Evolutionary conservation across 2,113 vertebrate genomes (phyloP), one percentile per base, ranked within the genome.

Genomic region (Dunckerocampus dactyliophorus): DNA sequence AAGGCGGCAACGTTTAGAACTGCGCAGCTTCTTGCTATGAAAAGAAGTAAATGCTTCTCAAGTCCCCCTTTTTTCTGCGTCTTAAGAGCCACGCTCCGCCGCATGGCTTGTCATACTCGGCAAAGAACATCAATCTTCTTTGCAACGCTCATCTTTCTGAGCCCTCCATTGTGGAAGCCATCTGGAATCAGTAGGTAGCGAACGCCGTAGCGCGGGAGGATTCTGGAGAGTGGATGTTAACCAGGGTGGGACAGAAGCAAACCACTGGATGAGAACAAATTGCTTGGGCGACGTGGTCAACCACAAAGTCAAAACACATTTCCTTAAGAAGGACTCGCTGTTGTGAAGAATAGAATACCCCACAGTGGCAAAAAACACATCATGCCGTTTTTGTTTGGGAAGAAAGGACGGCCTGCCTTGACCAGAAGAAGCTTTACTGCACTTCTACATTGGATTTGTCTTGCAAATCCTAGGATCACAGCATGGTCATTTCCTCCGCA

Each of bases 111-210:
- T 88, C 82, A 82, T 83, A 82, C 80, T 74, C 76, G 71, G 85
- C 84, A 86, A 85, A 89, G 82, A 83, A 90, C 90, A 90, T 89
- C 88, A 88, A 89, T 90, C 88, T 87, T 88, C 85, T 89, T 88
- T 87, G 87, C 79, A 85, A 74, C 57, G 59, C 59, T 87, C 80
- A 80, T 88, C 82, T 72, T 85, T 14, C 74, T 79, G 77, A 80
- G 82, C 81, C 78, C 73, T 63, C 76, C 72, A 81, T 76, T 77
- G 72, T 76, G 76, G 72, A 80, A 80, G 76, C 83, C 85, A 89
- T 89, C 86, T 89, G 86, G 87, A 87, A 86, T 85, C 71, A 75
- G 74, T 86, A 76, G 77, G 79, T 69, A 80, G 37, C 21, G 80
- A 80, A 72, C 78, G 79, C 75, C 51, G 71, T 72, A 72, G 67